Evolutionary conservation across 2,888 invertebrate species (phyloP).

Genomic region (Amblyjoppa fuscipennis): DNA sequence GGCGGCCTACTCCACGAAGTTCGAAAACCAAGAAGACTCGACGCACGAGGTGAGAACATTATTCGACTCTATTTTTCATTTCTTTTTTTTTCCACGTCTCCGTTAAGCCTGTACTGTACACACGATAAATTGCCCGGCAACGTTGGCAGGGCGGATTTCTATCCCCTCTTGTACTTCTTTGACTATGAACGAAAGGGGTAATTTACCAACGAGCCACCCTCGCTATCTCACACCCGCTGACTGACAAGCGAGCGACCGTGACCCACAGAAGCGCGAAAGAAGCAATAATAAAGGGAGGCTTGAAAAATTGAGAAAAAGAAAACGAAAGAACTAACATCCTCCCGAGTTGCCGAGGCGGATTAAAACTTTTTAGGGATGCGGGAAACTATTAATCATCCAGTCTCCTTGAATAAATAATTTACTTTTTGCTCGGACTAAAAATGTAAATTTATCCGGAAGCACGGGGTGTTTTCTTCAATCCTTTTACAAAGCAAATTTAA

Average conservation of each 20-base stretch:
- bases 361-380: neutral
- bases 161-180: slow-evolving; percentile 1
- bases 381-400: neutral
- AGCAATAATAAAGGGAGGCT: slow-evolving; percentile 17
- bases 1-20: slow-evolving; percentile 73
- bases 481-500: neutral
- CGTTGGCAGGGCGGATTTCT: neutral
- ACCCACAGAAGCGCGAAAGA: slow-evolving; percentile 37
- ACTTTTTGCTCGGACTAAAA: neutral
- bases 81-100: neutral
- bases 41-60: slow-evolving; percentile 73
- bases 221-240: slow-evolving; percentile 67
- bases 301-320: slow-evolving; percentile 8
- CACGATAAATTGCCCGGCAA: neutral
- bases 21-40: slow-evolving; percentile 69
- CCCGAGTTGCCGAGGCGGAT: neutral
- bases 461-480: neutral
- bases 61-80: neutral
- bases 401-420: neutral
- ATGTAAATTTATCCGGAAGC: neutral
- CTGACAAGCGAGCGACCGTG: slow-evolving; percentile 65
- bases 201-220: slow-evolving; percentile 31
- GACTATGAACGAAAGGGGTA: slow-evolving; percentile 25
- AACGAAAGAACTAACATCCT: neutral
- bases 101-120: neutral